These are phyloP conservation scores for Julus scandinavius DNA, from an alignment of 2,888 invertebrate species.

Conservation along the genomic window DNA sequence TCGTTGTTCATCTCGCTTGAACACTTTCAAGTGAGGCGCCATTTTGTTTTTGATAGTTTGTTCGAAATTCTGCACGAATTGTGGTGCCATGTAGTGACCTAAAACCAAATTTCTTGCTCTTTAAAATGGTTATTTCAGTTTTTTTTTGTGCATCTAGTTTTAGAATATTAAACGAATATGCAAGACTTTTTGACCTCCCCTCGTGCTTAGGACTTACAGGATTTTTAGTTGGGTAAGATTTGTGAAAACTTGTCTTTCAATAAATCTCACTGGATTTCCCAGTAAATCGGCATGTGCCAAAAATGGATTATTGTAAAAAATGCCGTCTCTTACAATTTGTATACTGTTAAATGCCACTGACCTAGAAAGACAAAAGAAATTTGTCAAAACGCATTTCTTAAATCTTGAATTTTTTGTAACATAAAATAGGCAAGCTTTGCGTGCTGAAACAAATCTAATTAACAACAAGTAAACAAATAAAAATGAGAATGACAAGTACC, in stretches of 20 bases:
- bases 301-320: conserved; percentile 75
- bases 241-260: conserved; percentile 78
- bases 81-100: too few species aligned
- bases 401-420: not conserved
- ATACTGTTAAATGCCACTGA: conserved; percentile 86
- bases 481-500: not conserved
- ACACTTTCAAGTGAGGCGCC: too few species aligned
- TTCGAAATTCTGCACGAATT: too few species aligned
- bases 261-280: conserved; percentile 80
- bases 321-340: conserved; percentile 76
- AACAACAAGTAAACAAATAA: not conserved
- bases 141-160: too few species aligned
- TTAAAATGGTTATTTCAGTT: too few species aligned
- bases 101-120: too few species aligned
- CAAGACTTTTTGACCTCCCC: too few species aligned
- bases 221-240: conserved; percentile 81
- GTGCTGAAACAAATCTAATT: not conserved
- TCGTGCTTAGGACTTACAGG: conserved; percentile 74
- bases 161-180: too few species aligned
- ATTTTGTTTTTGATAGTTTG: too few species aligned
- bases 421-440: not conserved
- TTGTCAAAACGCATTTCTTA: not conserved
- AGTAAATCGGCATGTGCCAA: conserved; percentile 82
- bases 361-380: conserved; percentile 68
- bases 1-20: too few species aligned